A percentile compares a stretch with the other conserved stretches of the same genome.
phyloP scores from a whole-genome alignment of 2,113 vertebrate species.

The Semicossyphus pulcher region DNA sequence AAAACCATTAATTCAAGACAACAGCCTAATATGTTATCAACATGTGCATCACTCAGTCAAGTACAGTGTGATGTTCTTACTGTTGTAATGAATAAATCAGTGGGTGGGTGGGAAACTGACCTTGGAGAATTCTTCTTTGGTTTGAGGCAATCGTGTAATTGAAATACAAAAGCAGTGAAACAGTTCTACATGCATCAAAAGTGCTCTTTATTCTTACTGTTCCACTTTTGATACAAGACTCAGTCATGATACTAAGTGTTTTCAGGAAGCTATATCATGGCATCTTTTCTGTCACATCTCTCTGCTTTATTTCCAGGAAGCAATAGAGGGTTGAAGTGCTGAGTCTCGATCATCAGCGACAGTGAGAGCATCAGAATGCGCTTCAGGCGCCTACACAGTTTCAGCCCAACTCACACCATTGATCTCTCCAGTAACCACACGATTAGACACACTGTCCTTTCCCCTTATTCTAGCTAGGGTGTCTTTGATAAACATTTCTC shows the following conservation, averaged over 20 bases:
- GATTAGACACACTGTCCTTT: conserved; percentile 59
- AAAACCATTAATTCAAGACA: neutral
- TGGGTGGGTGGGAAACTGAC: conserved; percentile 2
- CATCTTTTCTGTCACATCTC: conserved; percentile 43
- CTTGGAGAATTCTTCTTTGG: conserved; percentile 14
- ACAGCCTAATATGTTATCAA: conserved; percentile 12
- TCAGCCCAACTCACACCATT: conserved; percentile 60
- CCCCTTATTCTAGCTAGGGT: conserved; percentile 32
- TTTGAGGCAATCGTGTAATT: neutral
- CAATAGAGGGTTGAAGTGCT: conserved; percentile 50
- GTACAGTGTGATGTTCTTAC: neutral
- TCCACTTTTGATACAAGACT: neutral
- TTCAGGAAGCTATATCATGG: conserved; percentile 6
- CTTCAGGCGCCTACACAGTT: conserved; percentile 75
- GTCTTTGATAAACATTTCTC: conserved; percentile 63
- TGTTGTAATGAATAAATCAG: conserved; percentile 44
- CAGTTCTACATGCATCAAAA: neutral
- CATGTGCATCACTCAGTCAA: no score
- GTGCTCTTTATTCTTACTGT: neutral
- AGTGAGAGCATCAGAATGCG: conserved; percentile 57
- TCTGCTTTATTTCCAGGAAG: conserved; percentile 74
- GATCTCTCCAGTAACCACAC: conserved; percentile 56
- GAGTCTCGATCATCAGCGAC: conserved; percentile 55
- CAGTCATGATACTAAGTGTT: neutral
- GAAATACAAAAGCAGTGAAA: neutral